Evolutionary conservation across 2,888 invertebrate species (phyloP), one percentile per base, ranked within the genome.

Genomic region (Pterostichus madidus): DNA sequence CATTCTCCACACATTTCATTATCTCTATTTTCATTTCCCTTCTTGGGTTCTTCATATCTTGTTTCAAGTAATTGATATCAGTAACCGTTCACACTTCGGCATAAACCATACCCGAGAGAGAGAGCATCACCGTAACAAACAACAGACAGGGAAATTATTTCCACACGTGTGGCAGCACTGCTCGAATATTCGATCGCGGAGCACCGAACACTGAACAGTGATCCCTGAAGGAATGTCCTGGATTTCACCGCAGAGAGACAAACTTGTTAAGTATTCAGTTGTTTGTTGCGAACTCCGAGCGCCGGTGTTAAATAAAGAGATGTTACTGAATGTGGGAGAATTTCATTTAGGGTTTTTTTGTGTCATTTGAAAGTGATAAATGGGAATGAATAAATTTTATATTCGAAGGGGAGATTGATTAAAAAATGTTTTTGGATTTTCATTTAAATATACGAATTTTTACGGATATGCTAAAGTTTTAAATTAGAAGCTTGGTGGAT

Each of bases 301-400:
- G 5, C 39, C 64, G 64, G 7, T 11, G 32, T 5, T 64, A 35
- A 31, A 59, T 59, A 59, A 64, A 64, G n/a, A 64, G 35, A 49
- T 49, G 39, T 39, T 39, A 39, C 6, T 10, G 49, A 10, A 49
- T 49, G 49, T 49, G 49, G 49, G 39, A 39, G 13, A 49, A 49
- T 64, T 64, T 64, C 35, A 64, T 64, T 64, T 49, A n/a, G 49
- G 49, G 49, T 4, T 32, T 61, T 61, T 35, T 24, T 61, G 35
- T 64, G 64, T 64, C 64, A 64, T 64, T 64, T 64, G 35, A 31
- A 49, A 5, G 64, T 64, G 64, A 64, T 64, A 64, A 64, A 59
- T 59, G 59, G 59, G 59, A 64, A 64, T 64, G 64, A 64, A 64
- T 64, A 64, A 35, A 64, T 64, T 64, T 64, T 13, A n/a, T 61